Evolutionary conservation across 2,113 vertebrate genomes (phyloP).

Genomic region (Ailurus styani): DNA sequence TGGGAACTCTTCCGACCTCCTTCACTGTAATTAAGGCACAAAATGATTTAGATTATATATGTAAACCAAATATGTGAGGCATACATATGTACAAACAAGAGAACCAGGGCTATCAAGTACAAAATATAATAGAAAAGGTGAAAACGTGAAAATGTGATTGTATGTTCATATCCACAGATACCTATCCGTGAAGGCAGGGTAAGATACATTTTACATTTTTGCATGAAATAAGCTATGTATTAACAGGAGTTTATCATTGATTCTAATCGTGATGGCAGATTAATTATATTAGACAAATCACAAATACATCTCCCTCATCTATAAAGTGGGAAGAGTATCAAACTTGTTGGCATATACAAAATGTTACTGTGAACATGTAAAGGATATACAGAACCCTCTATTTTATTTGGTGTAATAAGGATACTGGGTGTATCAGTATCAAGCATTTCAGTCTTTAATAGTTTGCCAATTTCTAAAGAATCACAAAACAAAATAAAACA

Average conservation of each 20-base stretch:
- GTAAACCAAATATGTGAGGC: neutral
- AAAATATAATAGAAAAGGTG: neutral
- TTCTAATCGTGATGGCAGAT: neutral
- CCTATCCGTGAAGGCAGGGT: neutral
- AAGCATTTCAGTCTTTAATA: neutral
- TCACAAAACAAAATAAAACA: neutral
- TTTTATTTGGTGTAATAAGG: neutral
- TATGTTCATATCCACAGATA: neutral
- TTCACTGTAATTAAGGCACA: neutral
- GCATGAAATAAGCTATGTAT: neutral
- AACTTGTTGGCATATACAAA: neutral
- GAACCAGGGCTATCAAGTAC: neutral
- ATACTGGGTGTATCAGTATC: neutral
- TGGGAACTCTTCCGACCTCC: neutral
- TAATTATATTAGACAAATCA: neutral
- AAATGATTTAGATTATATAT: neutral
- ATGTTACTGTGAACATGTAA: neutral
- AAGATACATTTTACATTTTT: neutral
- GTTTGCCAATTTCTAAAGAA: neutral
- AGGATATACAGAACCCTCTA: neutral
- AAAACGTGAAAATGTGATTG: neutral
- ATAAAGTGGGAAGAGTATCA: constrained; percentile 22
- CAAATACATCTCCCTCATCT: neutral
- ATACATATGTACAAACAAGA: neutral
- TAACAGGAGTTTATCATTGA: neutral